A percentile compares a stretch with the other conserved stretches of the same genome.
These are phyloP conservation scores for Polyommatus icarus DNA, from an alignment of 2,888 invertebrate genomes.

Conservation along the genomic window DNA sequence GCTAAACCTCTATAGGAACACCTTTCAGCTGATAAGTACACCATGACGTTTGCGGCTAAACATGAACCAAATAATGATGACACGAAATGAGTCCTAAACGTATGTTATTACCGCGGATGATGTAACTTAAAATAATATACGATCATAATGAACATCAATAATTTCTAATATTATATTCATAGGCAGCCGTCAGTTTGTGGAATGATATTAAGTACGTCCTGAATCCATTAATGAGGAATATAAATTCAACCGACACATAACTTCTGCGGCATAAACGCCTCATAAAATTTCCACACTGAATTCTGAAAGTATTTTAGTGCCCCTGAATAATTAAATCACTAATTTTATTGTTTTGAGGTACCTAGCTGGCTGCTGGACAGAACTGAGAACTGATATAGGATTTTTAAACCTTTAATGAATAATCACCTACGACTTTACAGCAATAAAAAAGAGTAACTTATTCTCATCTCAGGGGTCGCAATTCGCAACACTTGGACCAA, in stretches of 20 bases:
- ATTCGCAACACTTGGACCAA: no score
- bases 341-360: not conserved
- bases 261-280: not conserved
- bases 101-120: not conserved
- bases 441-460: no score
- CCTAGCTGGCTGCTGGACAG: no score
- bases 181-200: slow-evolving; percentile 6
- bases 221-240: slow-evolving; percentile 16
- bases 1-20: no score
- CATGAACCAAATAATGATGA: not conserved
- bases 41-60: not conserved
- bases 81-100: not conserved
- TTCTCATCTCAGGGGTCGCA: no score
- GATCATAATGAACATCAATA: not conserved
- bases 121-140: not conserved
- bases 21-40: no score
- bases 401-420: no score
- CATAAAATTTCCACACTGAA: not conserved
- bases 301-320: slow-evolving; percentile 3
- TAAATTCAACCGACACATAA: slow-evolving; percentile 18
- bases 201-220: slow-evolving; percentile 10
- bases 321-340: not conserved
- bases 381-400: not conserved
- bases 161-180: slow-evolving; percentile 17
- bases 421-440: no score